phyloP scores from a whole-genome alignment of 2,888 invertebrate genomes.

The Limulus polyphemus region DNA sequence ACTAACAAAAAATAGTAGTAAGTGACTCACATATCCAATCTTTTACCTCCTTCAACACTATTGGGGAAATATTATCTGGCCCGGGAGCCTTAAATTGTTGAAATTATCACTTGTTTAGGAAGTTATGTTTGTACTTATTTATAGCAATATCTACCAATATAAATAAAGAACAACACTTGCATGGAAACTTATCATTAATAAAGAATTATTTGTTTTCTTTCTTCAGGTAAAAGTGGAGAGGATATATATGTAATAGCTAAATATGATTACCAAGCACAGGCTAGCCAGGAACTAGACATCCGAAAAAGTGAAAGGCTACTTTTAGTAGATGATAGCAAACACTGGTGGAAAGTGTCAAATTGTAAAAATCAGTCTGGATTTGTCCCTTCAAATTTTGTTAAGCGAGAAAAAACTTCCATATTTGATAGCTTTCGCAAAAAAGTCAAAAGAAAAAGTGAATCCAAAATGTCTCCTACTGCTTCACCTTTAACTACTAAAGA shows the following conservation, averaged over 20 bases:
- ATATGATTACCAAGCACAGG: conserved; percentile 96
- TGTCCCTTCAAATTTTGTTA: conserved; percentile 98
- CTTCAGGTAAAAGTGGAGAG: conserved; percentile 28
- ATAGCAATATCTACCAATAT: no score
- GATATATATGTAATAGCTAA: conserved; percentile 96
- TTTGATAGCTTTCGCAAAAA: conserved; percentile 57
- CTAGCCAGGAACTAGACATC: conserved; percentile 90
- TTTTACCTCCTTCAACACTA: no score
- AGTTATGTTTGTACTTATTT: no score
- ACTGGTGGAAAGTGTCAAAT: conserved; percentile 99
- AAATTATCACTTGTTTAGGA: no score
- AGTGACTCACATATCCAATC: no score
- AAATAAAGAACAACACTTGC: no score
- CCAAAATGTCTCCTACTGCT: conserved; percentile 25
- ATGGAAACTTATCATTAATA: no score
- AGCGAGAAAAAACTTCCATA: conserved; percentile 88
- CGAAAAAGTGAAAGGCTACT: conserved; percentile 94
- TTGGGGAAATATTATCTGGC: no score
- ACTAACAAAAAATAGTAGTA: no score
- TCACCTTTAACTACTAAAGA: conserved; percentile 26
- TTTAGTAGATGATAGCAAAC: conserved; percentile 90
- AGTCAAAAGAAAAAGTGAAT: conserved; percentile 25
- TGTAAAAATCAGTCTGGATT: conserved; percentile 88
- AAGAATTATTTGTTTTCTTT: no score
- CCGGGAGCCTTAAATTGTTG: no score